Conservation (phyloP, 2,888 invertebrate genomes). For the Hyposoter didymator region DNA sequence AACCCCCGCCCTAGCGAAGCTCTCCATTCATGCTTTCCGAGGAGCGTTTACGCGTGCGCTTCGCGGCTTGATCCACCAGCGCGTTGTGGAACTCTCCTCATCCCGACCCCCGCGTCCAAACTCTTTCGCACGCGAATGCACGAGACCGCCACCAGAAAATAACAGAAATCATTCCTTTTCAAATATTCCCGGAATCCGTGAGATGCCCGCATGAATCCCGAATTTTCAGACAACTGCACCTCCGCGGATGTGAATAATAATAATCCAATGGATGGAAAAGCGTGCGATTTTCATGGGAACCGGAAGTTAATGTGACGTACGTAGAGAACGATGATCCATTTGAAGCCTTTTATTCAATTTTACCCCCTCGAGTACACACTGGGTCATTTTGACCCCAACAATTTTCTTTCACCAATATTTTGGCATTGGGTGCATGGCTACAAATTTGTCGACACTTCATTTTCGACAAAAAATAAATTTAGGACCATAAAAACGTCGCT, state of each 20-base stretch:
- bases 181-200: neutral
- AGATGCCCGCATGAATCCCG: neutral
- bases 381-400: no score
- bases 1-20: slow-evolving; percentile 47
- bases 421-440: no score
- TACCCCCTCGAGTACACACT: no score
- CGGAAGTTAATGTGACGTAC: neutral
- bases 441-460: no score
- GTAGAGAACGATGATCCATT: neutral
- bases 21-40: slow-evolving; percentile 68
- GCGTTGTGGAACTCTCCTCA: slow-evolving; percentile 1
- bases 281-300: neutral
- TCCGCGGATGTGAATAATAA: neutral
- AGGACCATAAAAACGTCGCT: no score
- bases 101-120: neutral
- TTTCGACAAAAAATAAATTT: no score
- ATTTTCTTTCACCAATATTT: no score
- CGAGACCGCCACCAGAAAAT: neutral
- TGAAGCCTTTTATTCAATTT: neutral
- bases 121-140: slow-evolving; percentile 17
- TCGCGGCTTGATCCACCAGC: slow-evolving; percentile 55
- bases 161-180: slow-evolving; percentile 1
- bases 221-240: neutral
- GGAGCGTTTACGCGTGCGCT: slow-evolving; percentile 54
- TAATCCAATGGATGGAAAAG: neutral